Percentiles rank a stretch among this genome's conserved stretches.
Evolutionary conservation across 2,113 vertebrate genomes (phyloP).

Genomic region (Columba livia): DNA sequence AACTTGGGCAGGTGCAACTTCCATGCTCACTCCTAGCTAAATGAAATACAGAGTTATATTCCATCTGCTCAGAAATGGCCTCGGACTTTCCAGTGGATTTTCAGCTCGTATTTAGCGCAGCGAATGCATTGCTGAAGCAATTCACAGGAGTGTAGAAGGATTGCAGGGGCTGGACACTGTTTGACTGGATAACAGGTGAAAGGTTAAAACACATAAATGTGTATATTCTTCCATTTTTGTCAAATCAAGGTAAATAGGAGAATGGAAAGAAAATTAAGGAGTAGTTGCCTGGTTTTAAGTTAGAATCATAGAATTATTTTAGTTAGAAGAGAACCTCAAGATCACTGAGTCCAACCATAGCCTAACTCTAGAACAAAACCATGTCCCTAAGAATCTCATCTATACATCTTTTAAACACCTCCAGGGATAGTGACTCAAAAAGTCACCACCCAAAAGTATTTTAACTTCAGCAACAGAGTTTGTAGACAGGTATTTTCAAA

Average conservation of each 20-base stretch:
- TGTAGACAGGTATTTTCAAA: background rate
- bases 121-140: accelerated
- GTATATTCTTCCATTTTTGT: background rate
- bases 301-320: too few relatives aligned
- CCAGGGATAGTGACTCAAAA: too few relatives aligned
- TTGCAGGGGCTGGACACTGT: background rate
- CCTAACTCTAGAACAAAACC: too few relatives aligned
- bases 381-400: too few relatives aligned
- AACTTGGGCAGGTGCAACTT: background rate
- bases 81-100: background rate
- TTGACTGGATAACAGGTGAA: background rate
- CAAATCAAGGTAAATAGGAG: background rate
- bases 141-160: background rate
- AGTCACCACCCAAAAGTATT: too few relatives aligned
- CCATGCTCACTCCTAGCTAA: background rate
- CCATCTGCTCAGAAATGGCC: background rate
- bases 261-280: background rate
- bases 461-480: background rate
- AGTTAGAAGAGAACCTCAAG: too few relatives aligned
- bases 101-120: background rate
- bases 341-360: too few relatives aligned
- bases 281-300: background rate
- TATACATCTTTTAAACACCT: too few relatives aligned
- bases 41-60: background rate
- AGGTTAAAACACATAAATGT: background rate